Percentiles rank a stretch among this genome's conserved stretches.
These are phyloP conservation scores for Porphyrio hochstetteri DNA, from an alignment of 2,113 vertebrate species.

Conservation along the genomic window DNA sequence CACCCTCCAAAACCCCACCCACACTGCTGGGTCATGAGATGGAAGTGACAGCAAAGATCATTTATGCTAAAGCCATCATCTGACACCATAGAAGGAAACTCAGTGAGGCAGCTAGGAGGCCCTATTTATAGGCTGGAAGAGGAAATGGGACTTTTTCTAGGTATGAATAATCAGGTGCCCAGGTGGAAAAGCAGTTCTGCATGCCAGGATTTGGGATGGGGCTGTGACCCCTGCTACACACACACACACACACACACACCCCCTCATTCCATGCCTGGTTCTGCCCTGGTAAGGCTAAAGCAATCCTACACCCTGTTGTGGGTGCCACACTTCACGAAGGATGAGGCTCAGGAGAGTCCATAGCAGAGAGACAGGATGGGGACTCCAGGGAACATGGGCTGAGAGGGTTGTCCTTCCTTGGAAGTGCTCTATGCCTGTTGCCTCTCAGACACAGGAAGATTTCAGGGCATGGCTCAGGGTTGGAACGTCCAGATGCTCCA, in stretches of 20 bases:
- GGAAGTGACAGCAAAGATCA: neutral
- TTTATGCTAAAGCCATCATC: neutral
- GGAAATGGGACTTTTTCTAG: neutral
- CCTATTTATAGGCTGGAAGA: neutral
- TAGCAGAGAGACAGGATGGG: neutral
- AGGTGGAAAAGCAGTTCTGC: neutral
- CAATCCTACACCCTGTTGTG: neutral
- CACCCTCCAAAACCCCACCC: neutral
- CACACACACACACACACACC: fast-evolving
- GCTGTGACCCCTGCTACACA: neutral
- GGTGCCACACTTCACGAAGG: fast-evolving
- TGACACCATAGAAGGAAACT: neutral
- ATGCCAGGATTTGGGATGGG: neutral
- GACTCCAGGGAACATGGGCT: neutral
- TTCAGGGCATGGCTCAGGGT: neutral
- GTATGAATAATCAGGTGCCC: neutral
- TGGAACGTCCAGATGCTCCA: neutral
- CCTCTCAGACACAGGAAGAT: neutral
- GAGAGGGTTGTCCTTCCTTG: neutral
- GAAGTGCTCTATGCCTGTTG: neutral
- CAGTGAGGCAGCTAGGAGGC: fast-evolving
- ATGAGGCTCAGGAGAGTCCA: neutral
- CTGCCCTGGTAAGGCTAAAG: neutral
- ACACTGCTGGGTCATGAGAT: neutral
- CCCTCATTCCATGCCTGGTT: neutral